Evolutionary conservation across 2,888 invertebrate genomes (phyloP).

Genomic region (Cremastobaeus sp.): DNA sequence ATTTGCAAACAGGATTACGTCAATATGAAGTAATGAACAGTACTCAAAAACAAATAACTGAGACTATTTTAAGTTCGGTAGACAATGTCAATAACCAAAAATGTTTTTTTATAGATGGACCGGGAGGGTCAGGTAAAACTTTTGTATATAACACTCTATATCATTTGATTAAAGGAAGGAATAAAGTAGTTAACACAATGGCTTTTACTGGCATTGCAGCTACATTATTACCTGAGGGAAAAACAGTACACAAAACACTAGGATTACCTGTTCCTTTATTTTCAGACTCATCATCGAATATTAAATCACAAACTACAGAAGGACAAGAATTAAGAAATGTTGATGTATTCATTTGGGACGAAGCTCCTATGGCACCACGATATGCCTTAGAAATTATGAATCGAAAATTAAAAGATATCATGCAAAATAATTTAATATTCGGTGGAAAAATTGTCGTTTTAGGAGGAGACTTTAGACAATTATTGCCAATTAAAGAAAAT

Average conservation of each 20-base stretch:
- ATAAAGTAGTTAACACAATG: slow-evolving; percentile 17
- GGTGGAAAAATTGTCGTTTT: too few relatives aligned
- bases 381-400: slow-evolving; percentile 19
- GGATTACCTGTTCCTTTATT: slow-evolving; percentile 4
- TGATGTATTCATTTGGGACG: too few relatives aligned
- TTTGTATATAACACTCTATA: slow-evolving; percentile 25
- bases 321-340: slow-evolving; percentile 24
- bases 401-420: slow-evolving; percentile 8
- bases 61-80: slow-evolving; percentile 27
- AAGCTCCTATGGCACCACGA: slow-evolving; percentile 2
- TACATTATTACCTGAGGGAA: slow-evolving; percentile 70
- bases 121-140: slow-evolving; percentile 34
- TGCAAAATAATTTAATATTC: slow-evolving; percentile 4
- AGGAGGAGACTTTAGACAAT: too few relatives aligned
- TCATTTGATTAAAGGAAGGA: not conserved
- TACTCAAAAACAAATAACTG: slow-evolving; percentile 57
- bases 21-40: slow-evolving; percentile 53
- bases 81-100: not conserved
- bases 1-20: slow-evolving; percentile 22
- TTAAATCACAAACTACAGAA: slow-evolving; percentile 65
- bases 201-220: slow-evolving; percentile 7
- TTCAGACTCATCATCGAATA: too few relatives aligned
- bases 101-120: slow-evolving; percentile 36
- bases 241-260: slow-evolving; percentile 70
- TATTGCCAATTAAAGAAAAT: too few relatives aligned